phyloP scores from a whole-genome alignment of 2,113 vertebrate genomes.

The Apeltes quadracus region DNA sequence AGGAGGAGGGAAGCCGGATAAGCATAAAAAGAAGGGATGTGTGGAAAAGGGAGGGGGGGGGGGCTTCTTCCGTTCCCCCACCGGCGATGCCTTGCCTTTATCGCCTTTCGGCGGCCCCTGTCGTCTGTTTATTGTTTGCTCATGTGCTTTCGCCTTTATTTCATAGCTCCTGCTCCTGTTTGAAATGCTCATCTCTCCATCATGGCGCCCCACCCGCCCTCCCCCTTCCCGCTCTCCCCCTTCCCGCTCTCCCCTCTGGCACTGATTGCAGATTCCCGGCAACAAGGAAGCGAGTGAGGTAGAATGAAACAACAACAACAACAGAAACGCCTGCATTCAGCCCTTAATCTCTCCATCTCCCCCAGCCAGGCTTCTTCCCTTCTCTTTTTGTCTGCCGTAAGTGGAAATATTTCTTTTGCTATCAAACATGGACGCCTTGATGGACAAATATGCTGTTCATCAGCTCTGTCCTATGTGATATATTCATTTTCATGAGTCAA shows the following conservation, averaged over 20 bases:
- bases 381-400: background rate
- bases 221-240: background rate
- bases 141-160: conserved; percentile 35
- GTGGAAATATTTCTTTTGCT: conserved; percentile 40
- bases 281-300: conserved; percentile 22
- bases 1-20: conserved; percentile 22
- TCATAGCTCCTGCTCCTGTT: conserved; percentile 37
- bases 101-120: conserved; percentile 18
- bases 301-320: conserved; percentile 17
- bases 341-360: conserved; percentile 31
- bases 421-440: conserved; percentile 33
- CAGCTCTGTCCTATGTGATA: too few relatives aligned
- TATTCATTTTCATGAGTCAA: too few relatives aligned
- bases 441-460: conserved; percentile 26
- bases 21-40: conserved; percentile 34
- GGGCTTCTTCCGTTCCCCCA: conserved; percentile 7
- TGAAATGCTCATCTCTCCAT: conserved; percentile 42
- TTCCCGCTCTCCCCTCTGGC: background rate
- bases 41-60: background rate
- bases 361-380: background rate
- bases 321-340: conserved; percentile 21
- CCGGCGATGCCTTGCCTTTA: conserved; percentile 9
- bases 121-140: conserved; percentile 58
- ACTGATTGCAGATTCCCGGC: conserved; percentile 39
- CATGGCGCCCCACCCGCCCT: background rate